Base-by-base conservation (phyloP, 2,888 invertebrate species). In the Dolichopus griseipennis region DNA sequence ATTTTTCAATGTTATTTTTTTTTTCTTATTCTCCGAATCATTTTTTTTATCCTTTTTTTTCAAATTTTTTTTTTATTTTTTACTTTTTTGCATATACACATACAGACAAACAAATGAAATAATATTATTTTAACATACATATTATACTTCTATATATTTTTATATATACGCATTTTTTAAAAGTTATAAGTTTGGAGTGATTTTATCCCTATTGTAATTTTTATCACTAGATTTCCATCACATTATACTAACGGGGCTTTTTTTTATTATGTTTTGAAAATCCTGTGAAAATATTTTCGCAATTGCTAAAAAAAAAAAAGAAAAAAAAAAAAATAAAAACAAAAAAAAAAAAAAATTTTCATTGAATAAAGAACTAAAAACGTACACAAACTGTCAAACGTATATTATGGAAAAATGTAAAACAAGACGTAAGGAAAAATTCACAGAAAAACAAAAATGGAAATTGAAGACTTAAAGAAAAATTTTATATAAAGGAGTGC, bases 201-300 rank as follows among this genome's bases (percentile, higher is more conserved):
- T 52, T 52, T 52, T 18, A 52, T 52, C 15, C 52, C 52, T n/a
- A 52, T 52, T 52, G 52, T 52, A 52, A 52, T 52, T 52, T 52
- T 37, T 37, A 37, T 52, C 52, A 52, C 52, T 52, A 52, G 52
- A 52, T 52, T 52, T 52, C 52, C 52, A 52, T 52, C 52, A n/a
- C 52, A 52, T 52, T 52, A 52, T 52, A 52, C 52, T 52, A 52
- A 52, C 18, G 18, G 18, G 2, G 52, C 2, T 52, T 52, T 52
- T 52, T 52, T 52, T 52, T 52, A 12, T 9, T 52, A 18, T 52
- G 9, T 15, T n/a, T 37, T 8, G 37, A 37, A 37, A 52, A n/a
- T 52, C 52, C 52, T 52, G 52, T 52, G n/a, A 52, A 52, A 52
- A 37, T 18, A 52, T 52, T 12, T 52, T 52, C 52, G n/a, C 52